Evolutionary conservation across 2,113 vertebrate genomes (phyloP), one percentile per base, ranked within the genome.

Genomic region (Amazona vittata): DNA sequence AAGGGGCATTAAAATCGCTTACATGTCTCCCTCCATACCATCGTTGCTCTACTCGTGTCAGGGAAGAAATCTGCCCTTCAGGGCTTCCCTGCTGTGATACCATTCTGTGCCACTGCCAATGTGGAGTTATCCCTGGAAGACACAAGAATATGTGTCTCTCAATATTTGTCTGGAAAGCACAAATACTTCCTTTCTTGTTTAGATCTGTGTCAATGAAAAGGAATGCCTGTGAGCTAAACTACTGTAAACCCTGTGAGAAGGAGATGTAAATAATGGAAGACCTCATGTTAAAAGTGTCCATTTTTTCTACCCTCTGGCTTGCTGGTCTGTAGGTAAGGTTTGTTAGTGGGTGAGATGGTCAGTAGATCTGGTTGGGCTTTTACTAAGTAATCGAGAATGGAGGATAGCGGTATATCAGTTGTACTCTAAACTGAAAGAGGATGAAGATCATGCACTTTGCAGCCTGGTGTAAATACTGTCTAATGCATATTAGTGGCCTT

Each of bases 71-170:
- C 37, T 89, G 88, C 63, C 90, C 55, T 88, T 83, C n/a, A 44
- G 90, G 91, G 64, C 64, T 89, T 90, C 80, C 59, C 60, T 95
- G 80, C 79, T 95, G 85, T 44, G 90, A 43, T 89, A 60, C 71
- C 68, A 13, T 80, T 77, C 68, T 78, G 64, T 71, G 80, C 65
- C 70, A 24, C 73, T 83, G 57, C 68, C 60, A 33, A 0, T 18
- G 44, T 33, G 79, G 60, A 84, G 37, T 57, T 93, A 55, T 39
- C n/a, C 33, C 76, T 94, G 78, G 39, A 86, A 89, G 76, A 35
- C 35, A 81, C 3, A 5, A 50, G 73, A 74, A 26, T 83, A 76
- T 86, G 65, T 79, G 78, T 93, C 92, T 31, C 71, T 90, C 35
- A 15, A 0, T 70, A 83, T 96, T 86, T 92, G 46, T 64, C 71